Conservation (phyloP, 2,113 vertebrate species). For the Muntiacus reevesi region DNA sequence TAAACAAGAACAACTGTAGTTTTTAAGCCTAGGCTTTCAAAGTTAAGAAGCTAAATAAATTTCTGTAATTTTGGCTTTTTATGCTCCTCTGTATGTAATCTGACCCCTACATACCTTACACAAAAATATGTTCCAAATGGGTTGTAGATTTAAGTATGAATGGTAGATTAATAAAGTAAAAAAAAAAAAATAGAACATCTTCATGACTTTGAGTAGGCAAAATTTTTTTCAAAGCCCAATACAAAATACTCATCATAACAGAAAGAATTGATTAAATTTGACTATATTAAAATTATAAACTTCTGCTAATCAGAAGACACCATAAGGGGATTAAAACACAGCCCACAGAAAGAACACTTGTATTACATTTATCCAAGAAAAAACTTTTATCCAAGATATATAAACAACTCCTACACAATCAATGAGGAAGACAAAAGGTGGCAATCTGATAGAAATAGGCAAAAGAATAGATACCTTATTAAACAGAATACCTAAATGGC, state of each 20-base stretch:
- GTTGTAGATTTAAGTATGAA: background rate
- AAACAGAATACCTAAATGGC: background rate
- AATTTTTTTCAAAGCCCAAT: background rate
- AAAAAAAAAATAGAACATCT: background rate
- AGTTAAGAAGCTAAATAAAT: background rate
- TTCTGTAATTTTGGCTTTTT: background rate
- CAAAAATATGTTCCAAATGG: background rate
- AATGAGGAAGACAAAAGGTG: background rate
- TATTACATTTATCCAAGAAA: background rate
- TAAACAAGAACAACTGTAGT: background rate
- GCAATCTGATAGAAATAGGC: background rate
- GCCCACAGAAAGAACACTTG: background rate
- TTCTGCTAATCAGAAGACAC: background rate
- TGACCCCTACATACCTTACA: background rate
- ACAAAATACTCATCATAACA: background rate
- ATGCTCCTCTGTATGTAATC: background rate
- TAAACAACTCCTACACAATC: background rate
- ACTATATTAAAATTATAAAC: slow-evolving; percentile 13
- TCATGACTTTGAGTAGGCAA: background rate
- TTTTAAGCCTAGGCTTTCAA: slow-evolving; percentile 1
- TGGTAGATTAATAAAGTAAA: background rate
- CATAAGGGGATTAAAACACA: background rate
- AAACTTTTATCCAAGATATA: background rate
- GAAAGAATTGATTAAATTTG: background rate
- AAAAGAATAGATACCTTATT: background rate